Base-by-base conservation (phyloP, 2,113 vertebrate species). In the Gymnarchus niloticus region DNA sequence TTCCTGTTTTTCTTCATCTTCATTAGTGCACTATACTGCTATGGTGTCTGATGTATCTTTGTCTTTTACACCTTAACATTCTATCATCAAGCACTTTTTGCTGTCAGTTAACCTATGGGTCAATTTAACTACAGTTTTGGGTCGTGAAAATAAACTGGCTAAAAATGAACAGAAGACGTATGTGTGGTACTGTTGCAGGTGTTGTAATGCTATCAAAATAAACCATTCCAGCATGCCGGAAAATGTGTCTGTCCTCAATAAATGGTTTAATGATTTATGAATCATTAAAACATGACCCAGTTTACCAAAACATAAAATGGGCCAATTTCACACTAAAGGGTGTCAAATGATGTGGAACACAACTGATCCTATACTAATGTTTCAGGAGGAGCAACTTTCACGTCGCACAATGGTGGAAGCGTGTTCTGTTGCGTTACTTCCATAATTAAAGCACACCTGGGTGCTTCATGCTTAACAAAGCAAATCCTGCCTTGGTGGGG, bases 291-390 rank as follows among this genome's bases (percentile, higher is more conserved):
- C 56, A 37, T 83, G 56, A 46, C 56, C 33, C 77, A 46, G 8
- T 56, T 56, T 83, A 41, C 41, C 56, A 14, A 73, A 83, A 83
- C 56, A 61, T 19, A 37, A 61, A 59, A 59, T 83, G 56, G 37
- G 41, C n/a, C 46, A 25, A 80, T 49, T 57, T 80, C 9, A 19
- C 23, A 77, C 14, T 25, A 65, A 83, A 54, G 81, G n/a, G 46
- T 23, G 65, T 73, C 12, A 69, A 33, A 69, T 69, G 28, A 69
- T 33, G 25, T 69, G 56, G 52, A 57, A 48, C 52, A 23, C 17
- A 54, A 46, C 33, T 44, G 76, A 41, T 44, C 46, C 56, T 41
- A n/a, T 57, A 28, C 78, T 37, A 41, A 56, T 61, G 56, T 83
- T 56, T 59, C 82, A 83, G 82, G 10, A 56, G 33, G 51, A 54